Conservation (phyloP, 2,113 vertebrate genomes). For the Brienomyrus longianalis region DNA sequence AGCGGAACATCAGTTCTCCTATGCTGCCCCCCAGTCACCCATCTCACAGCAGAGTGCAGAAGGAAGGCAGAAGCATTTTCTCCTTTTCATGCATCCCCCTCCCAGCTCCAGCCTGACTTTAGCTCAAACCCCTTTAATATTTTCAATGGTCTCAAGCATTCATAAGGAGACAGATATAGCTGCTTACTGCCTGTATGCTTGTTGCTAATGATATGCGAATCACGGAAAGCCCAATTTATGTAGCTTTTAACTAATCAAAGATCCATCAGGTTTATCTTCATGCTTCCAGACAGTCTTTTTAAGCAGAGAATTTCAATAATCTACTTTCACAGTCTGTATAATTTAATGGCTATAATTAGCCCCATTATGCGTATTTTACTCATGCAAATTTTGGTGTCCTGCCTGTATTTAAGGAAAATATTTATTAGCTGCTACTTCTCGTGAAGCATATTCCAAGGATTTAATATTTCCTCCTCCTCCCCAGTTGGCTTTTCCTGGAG, state of each 20-base stretch:
- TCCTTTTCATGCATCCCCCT: background rate
- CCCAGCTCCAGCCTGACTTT: background rate
- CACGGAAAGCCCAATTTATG: constrained; percentile 30
- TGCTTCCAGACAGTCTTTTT: constrained; percentile 43
- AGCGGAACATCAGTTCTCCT: background rate
- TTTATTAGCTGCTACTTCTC: constrained; percentile 32
- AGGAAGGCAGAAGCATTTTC: constrained; percentile 3
- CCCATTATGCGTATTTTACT: constrained; percentile 37
- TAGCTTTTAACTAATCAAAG: constrained; percentile 46
- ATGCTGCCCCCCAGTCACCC: background rate
- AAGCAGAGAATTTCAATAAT: constrained; percentile 50
- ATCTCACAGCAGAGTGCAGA: background rate
- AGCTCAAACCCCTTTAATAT: background rate
- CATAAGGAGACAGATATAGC: background rate
- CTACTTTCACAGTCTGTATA: constrained; percentile 37
- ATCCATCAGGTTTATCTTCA: constrained; percentile 55
- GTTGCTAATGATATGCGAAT: constrained; percentile 43
- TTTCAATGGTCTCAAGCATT: background rate
- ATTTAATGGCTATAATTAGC: constrained; percentile 56
- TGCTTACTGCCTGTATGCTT: constrained; percentile 18
- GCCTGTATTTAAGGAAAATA: constrained; percentile 25
- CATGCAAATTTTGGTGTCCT: constrained; percentile 9
- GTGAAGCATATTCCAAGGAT: constrained; percentile 37
- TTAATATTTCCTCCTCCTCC: constrained; percentile 41
- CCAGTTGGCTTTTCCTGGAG: constrained; percentile 42